Evolutionary conservation across 1,140 invertebrate genomes (phyloP).

Genomic region (Drosophila punjabiensis): DNA sequence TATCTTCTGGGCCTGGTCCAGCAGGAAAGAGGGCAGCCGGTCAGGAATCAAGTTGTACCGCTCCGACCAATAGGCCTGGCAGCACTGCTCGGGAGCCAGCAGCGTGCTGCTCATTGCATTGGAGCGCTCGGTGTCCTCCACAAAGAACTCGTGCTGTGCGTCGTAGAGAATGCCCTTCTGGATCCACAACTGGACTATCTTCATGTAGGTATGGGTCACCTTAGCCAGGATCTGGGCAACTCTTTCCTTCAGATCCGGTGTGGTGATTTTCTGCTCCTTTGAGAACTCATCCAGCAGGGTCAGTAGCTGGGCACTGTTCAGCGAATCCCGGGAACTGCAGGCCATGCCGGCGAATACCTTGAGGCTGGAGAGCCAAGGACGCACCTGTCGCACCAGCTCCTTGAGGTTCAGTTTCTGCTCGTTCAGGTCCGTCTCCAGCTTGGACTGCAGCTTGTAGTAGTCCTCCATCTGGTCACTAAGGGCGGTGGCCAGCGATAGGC

Average conservation of each 20-base stretch:
- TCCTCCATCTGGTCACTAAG: slow-evolving; percentile 33
- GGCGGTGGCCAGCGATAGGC: slow-evolving; percentile 36
- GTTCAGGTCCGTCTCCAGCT: slow-evolving; percentile 49
- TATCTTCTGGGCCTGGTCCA: slow-evolving; percentile 20
- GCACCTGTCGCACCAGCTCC: slow-evolving; percentile 53
- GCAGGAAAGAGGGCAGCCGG: slow-evolving; percentile 54
- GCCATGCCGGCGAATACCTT: slow-evolving; percentile 34
- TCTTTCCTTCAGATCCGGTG: slow-evolving; percentile 13
- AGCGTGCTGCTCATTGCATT: slow-evolving; percentile 56
- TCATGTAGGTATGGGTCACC: slow-evolving; percentile 59
- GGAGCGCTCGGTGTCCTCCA: slow-evolving; percentile 51
- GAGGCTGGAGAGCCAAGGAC: slow-evolving; percentile 57
- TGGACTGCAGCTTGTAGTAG: slow-evolving; percentile 59
- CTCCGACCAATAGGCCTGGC: slow-evolving; percentile 52
- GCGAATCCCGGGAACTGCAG: slow-evolving; percentile 6
- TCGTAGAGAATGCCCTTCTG: slow-evolving; percentile 68
- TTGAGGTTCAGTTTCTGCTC: slow-evolving; percentile 41
- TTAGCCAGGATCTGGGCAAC: slow-evolving; percentile 20
- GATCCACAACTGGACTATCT: slow-evolving; percentile 69
- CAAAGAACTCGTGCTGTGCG: slow-evolving; percentile 52
- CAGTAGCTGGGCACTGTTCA: slow-evolving; percentile 48
- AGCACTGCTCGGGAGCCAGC: slow-evolving; percentile 59
- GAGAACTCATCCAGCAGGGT: slow-evolving; percentile 43
- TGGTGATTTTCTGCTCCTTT: slow-evolving; percentile 18
- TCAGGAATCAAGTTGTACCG: slow-evolving; percentile 44